Base-by-base conservation (phyloP, 2,797 vertebrate genomes). In the Scolopax rusticola region DNA sequence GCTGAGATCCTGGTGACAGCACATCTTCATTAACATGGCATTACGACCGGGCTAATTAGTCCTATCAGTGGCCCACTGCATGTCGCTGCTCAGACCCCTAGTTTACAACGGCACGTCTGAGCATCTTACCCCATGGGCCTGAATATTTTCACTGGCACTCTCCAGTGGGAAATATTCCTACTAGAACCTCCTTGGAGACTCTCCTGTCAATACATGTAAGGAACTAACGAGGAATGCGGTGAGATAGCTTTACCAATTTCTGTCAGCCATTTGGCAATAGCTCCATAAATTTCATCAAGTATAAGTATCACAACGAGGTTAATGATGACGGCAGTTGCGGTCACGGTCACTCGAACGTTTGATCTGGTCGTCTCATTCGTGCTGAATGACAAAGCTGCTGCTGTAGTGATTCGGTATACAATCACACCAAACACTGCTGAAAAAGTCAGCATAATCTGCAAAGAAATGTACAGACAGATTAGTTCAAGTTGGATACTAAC, bases 261-360 rank as follows among this genome's bases (percentile, higher is more conserved):
- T 60, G 99, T 99, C 91, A 99, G 98, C 99, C 99, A 99, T 71
- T 98, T 99, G 70, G 99, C 99, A 64, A 99, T 99, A 0, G 98
- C 98, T 14, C 99, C 99, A 0, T 99, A 99, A 89, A 99, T 99
- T 97, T 99, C 99, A 41, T 99, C 99, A 87, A 99, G 96, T 95
- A 99, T 98, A 87, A 99, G 98, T 82, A 99, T 99, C 47, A 99
- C 98, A 77, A 99, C 96, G 30, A 99, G 99, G 98, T 99, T 99
- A 93, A 99, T 99, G 98, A 99, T 98, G 97, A 99, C 99, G 2
- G 99, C 99, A 0, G 99, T 99, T 27, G 99, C 99, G 3, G 99
- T 99, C 93, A 99, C 99, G 0, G 99, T 99, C 95, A 99, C 98
- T 56, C 99, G 99, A 51, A 99, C 98, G 1, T 99, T 99, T 87